Evolutionary conservation across 2,888 invertebrate species (phyloP).

Genomic region (Ectobius pallidus): DNA sequence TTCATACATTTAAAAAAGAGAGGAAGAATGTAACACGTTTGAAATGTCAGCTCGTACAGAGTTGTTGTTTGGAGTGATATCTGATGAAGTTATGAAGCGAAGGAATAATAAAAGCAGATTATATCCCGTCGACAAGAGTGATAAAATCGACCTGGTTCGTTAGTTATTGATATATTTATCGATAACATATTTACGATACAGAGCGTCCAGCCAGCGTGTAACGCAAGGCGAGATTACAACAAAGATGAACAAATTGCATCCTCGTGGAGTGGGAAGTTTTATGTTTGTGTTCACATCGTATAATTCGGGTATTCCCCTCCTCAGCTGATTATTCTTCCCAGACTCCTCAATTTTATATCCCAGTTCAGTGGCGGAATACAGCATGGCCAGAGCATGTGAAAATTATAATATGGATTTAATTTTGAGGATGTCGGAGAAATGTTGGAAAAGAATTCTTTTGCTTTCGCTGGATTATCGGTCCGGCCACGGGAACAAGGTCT

Average conservation of each 20-base stretch:
- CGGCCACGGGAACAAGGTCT: no score
- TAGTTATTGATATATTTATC: neutral
- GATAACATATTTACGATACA: conserved; percentile 1
- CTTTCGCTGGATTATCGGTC: no score
- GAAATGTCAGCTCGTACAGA: neutral
- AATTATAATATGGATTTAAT: no score
- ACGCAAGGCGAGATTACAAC: neutral
- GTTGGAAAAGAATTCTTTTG: no score
- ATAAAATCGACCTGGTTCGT: neutral
- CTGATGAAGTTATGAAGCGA: neutral
- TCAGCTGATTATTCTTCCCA: neutral
- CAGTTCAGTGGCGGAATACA: no score
- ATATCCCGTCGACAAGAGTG: neutral
- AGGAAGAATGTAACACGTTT: no score
- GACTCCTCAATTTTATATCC: neutral
- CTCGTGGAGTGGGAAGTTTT: neutral
- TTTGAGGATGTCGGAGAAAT: no score
- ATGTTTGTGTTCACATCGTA: conserved; percentile 7
- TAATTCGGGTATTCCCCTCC: neutral
- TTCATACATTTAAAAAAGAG: no score
- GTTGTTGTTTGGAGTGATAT: neutral
- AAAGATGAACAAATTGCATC: neutral
- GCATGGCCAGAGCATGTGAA: no score
- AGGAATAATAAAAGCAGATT: neutral
- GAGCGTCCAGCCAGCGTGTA: neutral